phyloP scores from a whole-genome alignment of 2,797 vertebrate species.

The Neomorphus geoffroyi region DNA sequence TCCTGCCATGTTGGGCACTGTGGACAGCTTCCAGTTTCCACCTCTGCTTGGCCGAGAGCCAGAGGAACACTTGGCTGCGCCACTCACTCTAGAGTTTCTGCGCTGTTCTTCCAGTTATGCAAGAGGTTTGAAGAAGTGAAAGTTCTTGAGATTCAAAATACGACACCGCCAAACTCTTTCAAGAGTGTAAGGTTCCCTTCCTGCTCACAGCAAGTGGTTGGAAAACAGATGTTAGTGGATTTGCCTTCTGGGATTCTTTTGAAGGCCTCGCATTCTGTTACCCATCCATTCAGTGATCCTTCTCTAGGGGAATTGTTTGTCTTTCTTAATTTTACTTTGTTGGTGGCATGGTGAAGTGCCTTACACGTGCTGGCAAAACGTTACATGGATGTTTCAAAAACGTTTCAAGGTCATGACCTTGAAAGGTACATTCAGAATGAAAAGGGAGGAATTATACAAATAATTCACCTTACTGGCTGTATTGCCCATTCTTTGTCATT shows the following conservation, averaged over 20 bases:
- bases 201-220: neutral
- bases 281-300: neutral
- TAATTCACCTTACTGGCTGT: neutral
- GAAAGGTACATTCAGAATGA: neutral
- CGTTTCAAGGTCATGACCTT: neutral
- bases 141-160: slow-evolving; percentile 1
- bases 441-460: neutral
- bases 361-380: neutral
- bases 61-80: slow-evolving; percentile 1
- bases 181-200: neutral
- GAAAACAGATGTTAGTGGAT: neutral
- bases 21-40: neutral
- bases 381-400: neutral
- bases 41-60: neutral
- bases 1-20: neutral
- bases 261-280: neutral
- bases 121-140: neutral
- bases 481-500: neutral
- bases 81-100: neutral
- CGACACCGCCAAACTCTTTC: neutral
- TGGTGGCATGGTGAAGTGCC: neutral
- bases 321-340: neutral
- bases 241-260: neutral
- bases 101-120: neutral
- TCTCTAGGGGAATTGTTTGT: neutral